Evolutionary conservation across 1,140 invertebrate species (phyloP), one percentile per base, ranked within the genome.

Genomic region (Plutomurus gul): DNA sequence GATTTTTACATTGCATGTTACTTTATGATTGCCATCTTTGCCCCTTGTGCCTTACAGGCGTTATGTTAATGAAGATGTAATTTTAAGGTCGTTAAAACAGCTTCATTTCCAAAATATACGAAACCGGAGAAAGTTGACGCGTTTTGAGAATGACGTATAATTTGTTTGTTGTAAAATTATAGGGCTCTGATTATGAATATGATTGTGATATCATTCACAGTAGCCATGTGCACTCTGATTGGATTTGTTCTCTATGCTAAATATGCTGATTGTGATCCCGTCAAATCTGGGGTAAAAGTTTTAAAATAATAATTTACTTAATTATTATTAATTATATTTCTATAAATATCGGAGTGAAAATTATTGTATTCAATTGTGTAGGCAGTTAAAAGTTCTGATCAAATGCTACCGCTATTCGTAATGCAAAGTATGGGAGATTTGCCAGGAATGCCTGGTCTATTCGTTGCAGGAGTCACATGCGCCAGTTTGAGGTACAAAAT

Each of bases 231-330:
- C 27, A 75, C 65, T 13, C 46, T 83, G 25, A 51, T 56, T 46
- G 89, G 89, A 4, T 84, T 90, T 36, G 87, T 88, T 4, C 85
- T 90, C 5, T 89, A 87, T 70, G 88, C 87, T 6, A 85, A 86
- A 25, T 89, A 89, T 81, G 81, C 85, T 20, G 84, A 85, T 27
- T 89, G 89, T 84, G 88, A 89, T 80, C 88, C 88, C 1, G 75
- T 88, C 4, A 70, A 10, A 1, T 25, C 20, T 22, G 47, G 47
- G 20, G 76, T 30, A 77, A 77, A 30, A 11, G 8, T 10, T 36
- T 20, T 30, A n/a, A n/a, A 7, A 5, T 18, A 11, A 8, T 22
- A 6, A 13, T 8, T 56, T 16, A 8, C 20, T 56, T 56, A 8
- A 16, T n/a, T 10, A 8, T 11, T 11, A 56, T 8, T 20, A 11